Evolutionary conservation across 1,140 invertebrate species (phyloP), one percentile per base, ranked within the genome.

Genomic region (Leptinotarsa undecemlineata): DNA sequence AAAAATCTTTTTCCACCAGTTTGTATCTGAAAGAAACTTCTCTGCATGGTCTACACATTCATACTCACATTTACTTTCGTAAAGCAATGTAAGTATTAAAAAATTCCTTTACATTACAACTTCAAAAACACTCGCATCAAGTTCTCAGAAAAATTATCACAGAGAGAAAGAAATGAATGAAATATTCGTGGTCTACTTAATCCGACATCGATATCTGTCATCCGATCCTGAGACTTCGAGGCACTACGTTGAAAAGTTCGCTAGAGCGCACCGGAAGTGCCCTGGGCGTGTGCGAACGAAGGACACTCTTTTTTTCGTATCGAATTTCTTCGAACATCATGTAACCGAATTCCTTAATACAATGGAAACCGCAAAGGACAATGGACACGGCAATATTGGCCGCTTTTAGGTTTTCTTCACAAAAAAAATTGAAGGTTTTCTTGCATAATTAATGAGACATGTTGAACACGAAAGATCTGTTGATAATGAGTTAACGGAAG

Each of bases 361-460:
- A 48, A 48, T 69, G 48, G n/a, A 69, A 69, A 69, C 68, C 68
- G 19, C 68, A 69, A 48, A 69, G 68, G 26, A 69, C 68, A 69
- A 69, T 69, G 33, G 68, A 51, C 68, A 20, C 19, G 20, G 13
- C 33, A 69, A 0, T 26, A 64, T 64, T 64, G 21, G 63, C 20
- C 68, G 33, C 26, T 68, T 68, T 68, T 68, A 48, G 42, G 67
- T 48, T 68, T 68, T 68, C 68, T 69, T 57, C 68, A 21, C 3
- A 48, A 48, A 17, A 48, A 69, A 33, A 23, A 23, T 61, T 64
- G 20, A 64, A 64, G 63, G 21, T 21, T 33, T 17, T 21, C 63
- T 33, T 33, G 63, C 63, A 64, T 64, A 64, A 64, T 64, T 64
- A 64, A 64, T 64, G 63, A 64, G 63, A 64, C 63, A 26, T 64